Conservation (phyloP, 2,113 vertebrate genomes). For the Seriola aureovittata region DNA sequence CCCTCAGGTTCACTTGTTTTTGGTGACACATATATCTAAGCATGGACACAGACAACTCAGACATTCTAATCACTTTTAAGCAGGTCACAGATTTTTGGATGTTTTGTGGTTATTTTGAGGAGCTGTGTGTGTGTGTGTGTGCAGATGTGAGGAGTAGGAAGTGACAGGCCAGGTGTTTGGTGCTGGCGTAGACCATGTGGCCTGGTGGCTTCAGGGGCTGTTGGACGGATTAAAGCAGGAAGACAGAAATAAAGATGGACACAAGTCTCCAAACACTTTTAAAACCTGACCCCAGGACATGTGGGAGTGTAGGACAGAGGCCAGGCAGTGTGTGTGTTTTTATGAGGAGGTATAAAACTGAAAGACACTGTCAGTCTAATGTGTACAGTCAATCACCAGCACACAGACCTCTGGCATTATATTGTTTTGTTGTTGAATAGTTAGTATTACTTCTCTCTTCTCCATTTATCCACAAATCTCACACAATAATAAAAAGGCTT, state of each 20-base stretch:
- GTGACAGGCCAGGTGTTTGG: conserved; percentile 27
- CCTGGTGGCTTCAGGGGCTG: conserved; percentile 11
- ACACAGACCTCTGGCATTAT: neutral
- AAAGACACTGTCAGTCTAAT: conserved; percentile 2
- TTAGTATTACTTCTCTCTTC: no score
- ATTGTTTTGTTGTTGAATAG: neutral
- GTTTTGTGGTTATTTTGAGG: neutral
- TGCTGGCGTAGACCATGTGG: conserved; percentile 2
- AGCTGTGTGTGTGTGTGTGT: neutral
- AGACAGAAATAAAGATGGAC: conserved; percentile 27
- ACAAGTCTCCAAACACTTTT: conserved; percentile 29
- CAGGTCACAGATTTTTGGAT: no score
- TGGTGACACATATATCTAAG: no score
- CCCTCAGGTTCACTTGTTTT: no score
- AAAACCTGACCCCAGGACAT: conserved; percentile 10
- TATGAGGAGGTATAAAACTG: neutral
- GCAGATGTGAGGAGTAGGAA: neutral
- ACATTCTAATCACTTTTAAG: no score
- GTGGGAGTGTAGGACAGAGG: neutral
- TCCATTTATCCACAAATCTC: no score
- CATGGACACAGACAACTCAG: no score
- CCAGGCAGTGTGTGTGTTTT: neutral
- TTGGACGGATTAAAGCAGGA: neutral
- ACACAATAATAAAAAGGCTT: no score
- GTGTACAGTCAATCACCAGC: neutral